A percentile compares a stretch with the other conserved stretches of the same genome.
These are phyloP conservation scores for Manis pentadactyla DNA, from an alignment of 2,797 vertebrate species.

Conservation along the genomic window DNA sequence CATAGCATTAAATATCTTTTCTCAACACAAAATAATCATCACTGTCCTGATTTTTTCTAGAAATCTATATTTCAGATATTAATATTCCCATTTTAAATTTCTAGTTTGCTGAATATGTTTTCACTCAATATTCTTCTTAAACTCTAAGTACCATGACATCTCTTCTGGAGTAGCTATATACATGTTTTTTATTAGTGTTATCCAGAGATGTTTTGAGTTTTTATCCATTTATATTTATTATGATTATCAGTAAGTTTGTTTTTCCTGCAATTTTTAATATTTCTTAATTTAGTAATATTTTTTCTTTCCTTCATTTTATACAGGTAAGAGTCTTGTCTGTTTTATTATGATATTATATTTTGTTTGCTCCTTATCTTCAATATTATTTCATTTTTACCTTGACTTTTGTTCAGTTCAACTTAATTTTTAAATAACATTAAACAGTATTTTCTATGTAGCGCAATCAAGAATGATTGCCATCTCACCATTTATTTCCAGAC, in stretches of 20 bases:
- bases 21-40: background rate
- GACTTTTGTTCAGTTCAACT: background rate
- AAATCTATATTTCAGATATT: background rate
- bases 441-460: background rate
- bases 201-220: background rate
- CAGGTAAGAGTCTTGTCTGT: background rate
- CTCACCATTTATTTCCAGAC: background rate
- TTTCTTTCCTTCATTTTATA: background rate
- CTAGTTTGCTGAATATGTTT: background rate
- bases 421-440: conserved; percentile 4
- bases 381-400: background rate
- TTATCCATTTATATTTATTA: conserved; percentile 28
- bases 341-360: background rate
- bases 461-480: background rate
- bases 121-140: background rate
- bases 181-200: background rate
- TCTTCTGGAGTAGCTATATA: background rate
- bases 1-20: background rate
- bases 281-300: background rate
- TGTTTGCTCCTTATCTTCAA: background rate
- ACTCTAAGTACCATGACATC: background rate
- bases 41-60: background rate
- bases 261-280: background rate
- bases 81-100: background rate
- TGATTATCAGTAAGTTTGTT: background rate